phyloP scores from a whole-genome alignment of 2,797 vertebrate genomes.

The Limnodromus scolopaceus region DNA sequence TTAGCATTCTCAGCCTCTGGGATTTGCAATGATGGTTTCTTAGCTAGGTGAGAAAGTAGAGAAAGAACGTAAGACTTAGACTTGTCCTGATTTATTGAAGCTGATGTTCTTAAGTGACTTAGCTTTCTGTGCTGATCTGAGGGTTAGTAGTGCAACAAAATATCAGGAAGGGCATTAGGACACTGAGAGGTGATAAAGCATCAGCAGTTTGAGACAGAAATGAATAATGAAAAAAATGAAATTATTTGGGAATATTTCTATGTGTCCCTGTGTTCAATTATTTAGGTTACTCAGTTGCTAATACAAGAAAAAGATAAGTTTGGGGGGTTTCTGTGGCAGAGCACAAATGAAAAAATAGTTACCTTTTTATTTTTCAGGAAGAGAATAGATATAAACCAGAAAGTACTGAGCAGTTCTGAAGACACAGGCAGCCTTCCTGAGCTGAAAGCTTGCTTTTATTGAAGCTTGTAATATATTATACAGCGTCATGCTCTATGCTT shows the following conservation, averaged over 20 bases:
- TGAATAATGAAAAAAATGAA: not conserved
- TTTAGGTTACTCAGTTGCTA: not conserved
- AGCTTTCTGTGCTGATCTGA: not conserved
- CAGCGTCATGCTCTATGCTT: not conserved
- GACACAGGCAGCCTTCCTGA: not conserved
- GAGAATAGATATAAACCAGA: not conserved
- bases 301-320: not conserved
- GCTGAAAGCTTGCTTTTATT: not conserved
- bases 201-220: not conserved
- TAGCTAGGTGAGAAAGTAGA: not conserved
- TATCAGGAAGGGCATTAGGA: not conserved
- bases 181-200: not conserved
- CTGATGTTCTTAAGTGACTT: not conserved
- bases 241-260: too few species aligned
- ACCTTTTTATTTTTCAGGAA: not conserved
- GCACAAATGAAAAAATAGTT: fast-evolving
- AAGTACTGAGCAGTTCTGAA: not conserved
- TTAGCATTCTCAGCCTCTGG: not conserved
- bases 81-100: not conserved
- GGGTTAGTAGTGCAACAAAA: not conserved
- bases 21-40: not conserved
- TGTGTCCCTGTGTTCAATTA: not conserved
- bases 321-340: not conserved
- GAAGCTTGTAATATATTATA: not conserved
- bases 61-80: not conserved